Evolutionary conservation across 2,888 invertebrate species (phyloP).

Genomic region (Seira ritae): DNA sequence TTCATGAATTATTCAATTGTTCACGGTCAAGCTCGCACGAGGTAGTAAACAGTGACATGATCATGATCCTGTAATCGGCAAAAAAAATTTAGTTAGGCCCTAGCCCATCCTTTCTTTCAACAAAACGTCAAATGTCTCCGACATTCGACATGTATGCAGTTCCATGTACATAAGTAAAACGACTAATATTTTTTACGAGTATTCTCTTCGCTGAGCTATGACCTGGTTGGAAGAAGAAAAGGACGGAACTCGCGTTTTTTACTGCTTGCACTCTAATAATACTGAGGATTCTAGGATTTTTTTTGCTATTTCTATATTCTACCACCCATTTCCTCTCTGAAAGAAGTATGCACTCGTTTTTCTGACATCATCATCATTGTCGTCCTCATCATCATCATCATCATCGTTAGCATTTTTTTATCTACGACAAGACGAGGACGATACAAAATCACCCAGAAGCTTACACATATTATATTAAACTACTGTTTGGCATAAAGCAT

Average conservation of each 20-base stretch:
- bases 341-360: conserved; percentile 24
- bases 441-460: conserved; percentile 48
- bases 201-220: not conserved
- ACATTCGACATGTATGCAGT: conserved; percentile 6
- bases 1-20: not conserved
- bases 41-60: too few species aligned
- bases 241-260: not conserved
- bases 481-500: conserved; percentile 48
- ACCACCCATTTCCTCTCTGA: conserved; percentile 21
- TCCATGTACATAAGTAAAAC: not conserved
- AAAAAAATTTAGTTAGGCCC: not conserved
- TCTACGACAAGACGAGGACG: conserved; percentile 6
- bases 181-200: conserved; percentile 2
- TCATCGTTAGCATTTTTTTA: conserved; percentile 42
- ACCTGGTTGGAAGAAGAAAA: not conserved
- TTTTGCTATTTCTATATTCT: conserved; percentile 33
- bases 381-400: conserved; percentile 36
- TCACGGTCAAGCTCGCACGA: not conserved
- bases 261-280: conserved; percentile 15
- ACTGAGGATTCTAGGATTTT: conserved; percentile 13
- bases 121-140: not conserved
- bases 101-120: not conserved
- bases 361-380: conserved; percentile 42
- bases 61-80: too few species aligned
- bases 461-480: conserved; percentile 59